A percentile compares a stretch with the other conserved stretches of the same genome.
phyloP scores from a whole-genome alignment of 1,140 invertebrate species.

The Drosophila parvula region DNA sequence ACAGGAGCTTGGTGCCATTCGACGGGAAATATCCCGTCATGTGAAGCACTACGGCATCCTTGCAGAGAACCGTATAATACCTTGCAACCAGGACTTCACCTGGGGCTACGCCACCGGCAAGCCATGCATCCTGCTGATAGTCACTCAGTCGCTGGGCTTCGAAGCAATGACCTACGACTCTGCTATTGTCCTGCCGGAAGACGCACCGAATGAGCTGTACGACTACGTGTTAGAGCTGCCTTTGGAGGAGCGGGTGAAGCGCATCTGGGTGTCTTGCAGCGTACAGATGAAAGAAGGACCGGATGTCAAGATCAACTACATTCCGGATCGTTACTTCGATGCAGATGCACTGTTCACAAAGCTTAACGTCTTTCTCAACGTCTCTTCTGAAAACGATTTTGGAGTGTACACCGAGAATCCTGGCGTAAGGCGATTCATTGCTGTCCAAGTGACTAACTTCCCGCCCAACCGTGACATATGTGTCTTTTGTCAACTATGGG shows the following conservation, averaged over 20 bases:
- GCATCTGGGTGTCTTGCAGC: conserved; percentile 52
- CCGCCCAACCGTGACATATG: conserved; percentile 20
- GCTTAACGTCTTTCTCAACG: not conserved
- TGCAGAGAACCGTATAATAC: conserved; percentile 14
- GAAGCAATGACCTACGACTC: conserved; percentile 34
- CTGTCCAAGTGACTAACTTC: conserved; percentile 25
- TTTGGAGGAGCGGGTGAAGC: conserved; percentile 31
- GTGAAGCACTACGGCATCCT: conserved; percentile 20
- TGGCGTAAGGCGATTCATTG: conserved; percentile 32
- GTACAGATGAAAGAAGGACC: not conserved
- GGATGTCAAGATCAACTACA: conserved; percentile 13
- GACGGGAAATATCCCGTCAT: conserved; percentile 12
- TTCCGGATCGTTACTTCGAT: conserved; percentile 42
- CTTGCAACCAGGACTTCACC: conserved; percentile 48
- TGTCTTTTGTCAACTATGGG: conserved; percentile 51
- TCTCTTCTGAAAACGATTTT: conserved; percentile 18
- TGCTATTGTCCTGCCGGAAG: conserved; percentile 19
- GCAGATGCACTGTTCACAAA: conserved; percentile 27
- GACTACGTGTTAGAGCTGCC: conserved; percentile 26
- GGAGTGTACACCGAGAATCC: conserved; percentile 7
- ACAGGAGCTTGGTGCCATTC: conserved; percentile 8
- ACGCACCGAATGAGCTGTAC: conserved; percentile 35
- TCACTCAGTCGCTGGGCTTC: conserved; percentile 54
- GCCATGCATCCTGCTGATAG: conserved; percentile 59
- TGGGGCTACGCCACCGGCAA: conserved; percentile 46